Base-by-base conservation (phyloP, 2,797 vertebrate genomes). In the Paramormyrops hopkinsi region DNA sequence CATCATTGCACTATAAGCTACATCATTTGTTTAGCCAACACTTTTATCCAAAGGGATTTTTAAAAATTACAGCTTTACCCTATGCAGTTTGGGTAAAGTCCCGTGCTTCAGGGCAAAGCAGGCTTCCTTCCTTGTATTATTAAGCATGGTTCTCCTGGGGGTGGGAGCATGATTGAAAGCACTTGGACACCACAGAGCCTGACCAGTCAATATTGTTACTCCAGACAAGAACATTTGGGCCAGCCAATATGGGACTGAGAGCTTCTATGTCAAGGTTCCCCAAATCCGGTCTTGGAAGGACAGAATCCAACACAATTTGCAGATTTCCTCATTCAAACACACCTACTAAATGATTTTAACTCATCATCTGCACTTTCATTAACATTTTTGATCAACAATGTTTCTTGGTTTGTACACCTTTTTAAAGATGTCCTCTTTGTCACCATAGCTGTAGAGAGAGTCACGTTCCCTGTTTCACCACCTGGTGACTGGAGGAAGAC, bases 201-300 rank as follows among this genome's bases (percentile, higher is more conserved):
- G 19, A 79, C 41, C 73, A 79, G 37, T 44, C 73, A 79, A 73
- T 73, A 6, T 17, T 73, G 12, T 14, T 17, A 83, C 89, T 25
- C 59, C 90, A 99, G 99, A 98, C 89, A 99, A 97, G 94, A 97
- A 99, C 62, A 99, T 99, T 92, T 94, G 97, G 94, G 98, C 98
- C 82, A 99, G 99, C 92, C 99, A 99, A 91, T 99, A 99, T 11
- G 98, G 97, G 22, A 94, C 96, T 84, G 98, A 99, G 94, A 95
- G 95, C 51, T 95, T 95, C 88, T 99, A 98, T 88, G 33, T 33
- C 33, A 14, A 33, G 29, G 90, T 99, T 0, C 12, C 11, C 65
- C 1, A 69, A 33, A 69, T 69, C 11, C 0, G 0, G 9, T 65
- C 9, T 9, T 11, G 25, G 3, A 65, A 65, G 25, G 25, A 0